These are phyloP conservation scores for Masticophis lateralis DNA, from an alignment of 2,797 vertebrate genomes.

Conservation along the genomic window DNA sequence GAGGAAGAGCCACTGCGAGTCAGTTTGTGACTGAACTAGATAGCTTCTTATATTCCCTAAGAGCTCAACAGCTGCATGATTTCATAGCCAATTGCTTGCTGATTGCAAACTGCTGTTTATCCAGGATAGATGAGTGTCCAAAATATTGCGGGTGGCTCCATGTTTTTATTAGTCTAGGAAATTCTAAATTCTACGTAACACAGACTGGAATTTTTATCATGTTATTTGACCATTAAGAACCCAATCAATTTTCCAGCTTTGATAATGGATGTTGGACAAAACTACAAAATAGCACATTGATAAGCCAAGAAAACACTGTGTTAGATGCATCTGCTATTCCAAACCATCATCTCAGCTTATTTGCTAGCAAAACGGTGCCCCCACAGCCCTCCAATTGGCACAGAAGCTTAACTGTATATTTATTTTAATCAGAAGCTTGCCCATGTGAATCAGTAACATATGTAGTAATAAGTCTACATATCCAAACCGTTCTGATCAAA, in stretches of 20 bases:
- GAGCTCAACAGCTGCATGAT: background rate
- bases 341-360: background rate
- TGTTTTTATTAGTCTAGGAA: conserved; percentile 1
- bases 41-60: background rate
- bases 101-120: background rate
- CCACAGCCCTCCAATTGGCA: background rate
- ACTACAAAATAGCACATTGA: background rate
- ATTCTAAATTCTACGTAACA: background rate
- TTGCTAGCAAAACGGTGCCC: background rate
- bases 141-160: conserved; percentile 6
- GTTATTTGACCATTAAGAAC: background rate
- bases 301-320: background rate
- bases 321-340: background rate
- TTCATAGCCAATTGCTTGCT: background rate
- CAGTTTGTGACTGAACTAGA: background rate
- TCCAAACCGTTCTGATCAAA: conserved; percentile 9
- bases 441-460: background rate
- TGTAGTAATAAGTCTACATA: background rate
- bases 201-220: background rate
- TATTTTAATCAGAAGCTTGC: background rate
- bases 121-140: background rate
- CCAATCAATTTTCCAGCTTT: background rate
- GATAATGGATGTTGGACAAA: background rate
- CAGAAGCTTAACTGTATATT: background rate
- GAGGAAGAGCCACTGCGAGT: background rate